These are phyloP conservation scores for Galemys pyrenaicus DNA, from an alignment of 2,113 vertebrate species.

Conservation along the genomic window DNA sequence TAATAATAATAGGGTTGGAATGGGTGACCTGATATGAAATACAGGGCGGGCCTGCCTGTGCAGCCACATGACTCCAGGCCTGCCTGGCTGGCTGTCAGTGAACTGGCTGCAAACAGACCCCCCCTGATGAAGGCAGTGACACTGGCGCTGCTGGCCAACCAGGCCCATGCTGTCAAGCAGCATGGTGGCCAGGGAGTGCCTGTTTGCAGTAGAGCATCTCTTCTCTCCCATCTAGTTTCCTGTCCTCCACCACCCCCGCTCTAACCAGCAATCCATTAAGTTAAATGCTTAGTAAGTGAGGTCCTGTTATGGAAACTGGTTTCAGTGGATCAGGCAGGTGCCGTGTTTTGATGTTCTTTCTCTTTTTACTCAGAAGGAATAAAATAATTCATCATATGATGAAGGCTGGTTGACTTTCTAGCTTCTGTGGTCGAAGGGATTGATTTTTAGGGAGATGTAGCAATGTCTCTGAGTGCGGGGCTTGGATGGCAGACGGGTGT, in stretches of 20 bases:
- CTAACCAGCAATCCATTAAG: not conserved
- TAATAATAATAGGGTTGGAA: not conserved
- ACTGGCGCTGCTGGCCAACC: fast-evolving
- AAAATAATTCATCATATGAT: not conserved
- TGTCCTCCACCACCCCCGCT: not conserved
- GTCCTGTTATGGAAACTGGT: not conserved
- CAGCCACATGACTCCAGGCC: fast-evolving
- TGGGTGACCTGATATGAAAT: fast-evolving
- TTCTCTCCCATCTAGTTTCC: not conserved
- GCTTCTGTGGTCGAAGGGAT: not conserved
- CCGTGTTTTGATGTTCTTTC: not conserved
- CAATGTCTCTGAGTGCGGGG: fast-evolving
- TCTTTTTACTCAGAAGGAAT: not conserved
- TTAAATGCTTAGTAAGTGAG: not conserved
- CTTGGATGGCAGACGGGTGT: fast-evolving
- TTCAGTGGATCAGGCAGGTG: not conserved
- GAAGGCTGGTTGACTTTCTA: not conserved
- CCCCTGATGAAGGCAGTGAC: not conserved
- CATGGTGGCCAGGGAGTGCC: fast-evolving
- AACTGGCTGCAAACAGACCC: not conserved
- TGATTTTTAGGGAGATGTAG: not conserved
- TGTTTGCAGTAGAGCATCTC: not conserved
- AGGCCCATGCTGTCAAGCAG: not conserved
- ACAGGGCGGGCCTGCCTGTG: too few relatives aligned
- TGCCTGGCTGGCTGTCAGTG: not conserved